A percentile compares a stretch with the other conserved stretches of the same genome.
phyloP scores from a whole-genome alignment of 2,113 vertebrate genomes.

The Promerops cafer region DNA sequence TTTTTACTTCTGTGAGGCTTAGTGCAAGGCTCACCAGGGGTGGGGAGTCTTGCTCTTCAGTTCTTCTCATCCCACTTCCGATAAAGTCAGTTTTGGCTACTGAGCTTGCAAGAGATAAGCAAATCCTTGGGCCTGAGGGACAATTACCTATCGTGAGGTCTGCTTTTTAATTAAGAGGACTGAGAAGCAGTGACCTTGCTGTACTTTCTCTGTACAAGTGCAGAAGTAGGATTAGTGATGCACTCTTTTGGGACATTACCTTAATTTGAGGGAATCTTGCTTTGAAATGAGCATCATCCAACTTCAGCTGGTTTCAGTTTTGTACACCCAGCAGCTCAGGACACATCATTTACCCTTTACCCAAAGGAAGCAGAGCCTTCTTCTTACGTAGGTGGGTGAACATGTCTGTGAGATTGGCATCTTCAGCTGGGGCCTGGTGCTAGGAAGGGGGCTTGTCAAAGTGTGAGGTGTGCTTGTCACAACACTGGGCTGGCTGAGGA shows the following conservation, averaged over 20 bases:
- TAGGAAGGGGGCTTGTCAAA: neutral
- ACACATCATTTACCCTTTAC: neutral
- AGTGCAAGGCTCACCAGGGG: neutral
- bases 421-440: fast-evolving
- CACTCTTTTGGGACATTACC: neutral
- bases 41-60: neutral
- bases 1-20: neutral
- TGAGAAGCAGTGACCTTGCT: neutral
- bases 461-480: neutral
- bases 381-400: neutral
- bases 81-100: neutral
- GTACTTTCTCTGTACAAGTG: neutral
- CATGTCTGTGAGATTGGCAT: neutral
- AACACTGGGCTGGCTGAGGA: neutral
- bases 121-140: conserved; percentile 1
- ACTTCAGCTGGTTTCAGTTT: neutral
- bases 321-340: neutral
- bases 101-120: conserved; percentile 31
- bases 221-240: neutral
- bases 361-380: neutral
- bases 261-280: neutral
- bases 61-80: neutral
- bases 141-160: neutral
- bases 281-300: neutral
- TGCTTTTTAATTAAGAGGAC: conserved; percentile 33